These are phyloP conservation scores for Quadriops clusia DNA, from an alignment of 2,888 invertebrate species.

Conservation along the genomic window DNA sequence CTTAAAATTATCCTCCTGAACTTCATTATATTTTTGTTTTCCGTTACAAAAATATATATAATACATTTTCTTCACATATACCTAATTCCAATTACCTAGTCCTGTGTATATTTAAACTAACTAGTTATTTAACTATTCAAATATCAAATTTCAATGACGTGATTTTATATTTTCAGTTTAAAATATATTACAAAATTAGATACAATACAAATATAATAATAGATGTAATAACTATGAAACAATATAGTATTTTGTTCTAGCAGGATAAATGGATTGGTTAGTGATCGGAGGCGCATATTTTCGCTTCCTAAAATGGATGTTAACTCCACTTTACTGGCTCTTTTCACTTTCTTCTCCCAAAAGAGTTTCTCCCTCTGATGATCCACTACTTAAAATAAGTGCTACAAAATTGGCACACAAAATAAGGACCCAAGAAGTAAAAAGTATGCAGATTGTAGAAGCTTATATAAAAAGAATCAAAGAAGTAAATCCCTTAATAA, in stretches of 20 bases:
- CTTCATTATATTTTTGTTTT: too few relatives aligned
- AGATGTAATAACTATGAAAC: too few relatives aligned
- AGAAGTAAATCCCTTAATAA: constrained; percentile 65
- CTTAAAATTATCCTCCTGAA: too few relatives aligned
- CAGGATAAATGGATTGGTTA: constrained; percentile 7
- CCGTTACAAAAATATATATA: too few relatives aligned
- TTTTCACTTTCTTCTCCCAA: not conserved
- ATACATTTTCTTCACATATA: too few relatives aligned
- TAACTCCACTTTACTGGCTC: constrained; percentile 4
- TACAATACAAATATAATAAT: too few relatives aligned
- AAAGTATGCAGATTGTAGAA: constrained; percentile 38
- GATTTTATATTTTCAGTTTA: too few relatives aligned
- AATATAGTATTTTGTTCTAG: constrained; percentile 6
- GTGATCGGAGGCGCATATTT: constrained; percentile 8
- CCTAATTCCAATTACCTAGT: too few relatives aligned
- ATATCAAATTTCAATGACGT: too few relatives aligned
- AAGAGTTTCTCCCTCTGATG: constrained; percentile 7
- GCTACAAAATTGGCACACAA: constrained; percentile 56
- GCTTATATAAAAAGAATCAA: constrained; percentile 66
- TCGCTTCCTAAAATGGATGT: constrained; percentile 4
- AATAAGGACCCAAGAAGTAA: constrained; percentile 60
- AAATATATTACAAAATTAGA: too few relatives aligned
- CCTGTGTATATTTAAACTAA: too few relatives aligned
- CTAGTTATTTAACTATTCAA: too few relatives aligned
- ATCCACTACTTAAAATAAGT: constrained; percentile 34